Evolutionary conservation across 2,888 invertebrate genomes (phyloP), one percentile per base, ranked within the genome.

Genomic region (Leptothorax acervorum): DNA sequence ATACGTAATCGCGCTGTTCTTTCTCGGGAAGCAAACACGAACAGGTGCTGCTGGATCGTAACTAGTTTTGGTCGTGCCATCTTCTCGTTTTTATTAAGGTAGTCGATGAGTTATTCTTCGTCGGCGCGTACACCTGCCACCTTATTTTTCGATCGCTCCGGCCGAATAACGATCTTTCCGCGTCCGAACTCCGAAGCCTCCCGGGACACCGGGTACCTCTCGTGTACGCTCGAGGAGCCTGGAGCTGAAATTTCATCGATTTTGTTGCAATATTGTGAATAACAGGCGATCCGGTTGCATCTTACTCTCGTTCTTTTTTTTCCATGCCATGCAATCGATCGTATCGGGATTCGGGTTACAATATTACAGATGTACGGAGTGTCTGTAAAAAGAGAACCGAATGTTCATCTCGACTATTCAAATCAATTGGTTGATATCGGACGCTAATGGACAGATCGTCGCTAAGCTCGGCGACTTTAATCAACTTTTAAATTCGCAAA

Each of bases 221-320:
- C 15, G 73, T 48, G 39, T 73, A 73, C 60, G 60, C 23, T 23
- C 73, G 48, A 71, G 18, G 3, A 48, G 35, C 18, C 23, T 3
- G n/a, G 23, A 79, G 74, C 60, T 79, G 79, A 73, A 79, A 79
- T 79, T 73, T 79, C 57, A 73, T 79, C 79, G 79, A 79, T 79
- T 79, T 71, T 28, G 35, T 31, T 1, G 55, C 18, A 60, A 79
- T 60, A 48, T 60, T 57, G 74, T 35, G 31, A 73, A 60, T 12
- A 60, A 73, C 45, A 18, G 74, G 18, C 60, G 60, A 79, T 79
- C 35, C 57, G 9, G 15, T 79, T 79, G 73, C 57, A 48, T 23
- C 45, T 78, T 31, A 57, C 11, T 57, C 45, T 11, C 57, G 2
- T 45, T 31, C 12, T 8, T 45, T 57, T 12, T 45, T 78, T 35